These are phyloP conservation scores for Brienomyrus brachyistius DNA, from an alignment of 2,113 vertebrate species.

Conservation along the genomic window DNA sequence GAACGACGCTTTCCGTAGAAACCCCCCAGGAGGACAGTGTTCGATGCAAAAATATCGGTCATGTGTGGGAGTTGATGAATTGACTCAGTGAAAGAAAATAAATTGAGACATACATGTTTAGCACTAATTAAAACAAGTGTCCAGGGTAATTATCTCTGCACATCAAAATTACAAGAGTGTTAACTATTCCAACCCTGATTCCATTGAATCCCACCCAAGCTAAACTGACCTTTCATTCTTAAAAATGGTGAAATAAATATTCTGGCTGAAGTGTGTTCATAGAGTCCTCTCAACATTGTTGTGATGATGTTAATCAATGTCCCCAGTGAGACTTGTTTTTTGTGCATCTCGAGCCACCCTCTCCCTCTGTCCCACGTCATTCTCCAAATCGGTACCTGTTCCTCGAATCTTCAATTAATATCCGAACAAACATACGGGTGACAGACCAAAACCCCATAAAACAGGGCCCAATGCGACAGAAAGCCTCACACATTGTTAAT, in stretches of 20 bases:
- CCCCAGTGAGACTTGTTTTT: not conserved
- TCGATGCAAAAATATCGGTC: not conserved
- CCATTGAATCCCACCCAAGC: not conserved
- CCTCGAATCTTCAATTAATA: not conserved
- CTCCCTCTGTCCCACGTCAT: not conserved
- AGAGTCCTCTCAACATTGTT: not conserved
- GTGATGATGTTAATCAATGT: not conserved
- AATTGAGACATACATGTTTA: conserved; percentile 28
- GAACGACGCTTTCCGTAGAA: not conserved
- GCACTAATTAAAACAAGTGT: conserved; percentile 32
- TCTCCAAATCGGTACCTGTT: not conserved
- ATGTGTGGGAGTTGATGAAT: conserved; percentile 5
- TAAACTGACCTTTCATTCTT: not conserved
- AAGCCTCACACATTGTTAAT: not conserved
- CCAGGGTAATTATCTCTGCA: conserved; percentile 34
- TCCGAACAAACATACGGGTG: not conserved
- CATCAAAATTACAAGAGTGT: conserved; percentile 19
- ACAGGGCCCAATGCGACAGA: not conserved
- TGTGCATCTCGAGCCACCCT: not conserved
- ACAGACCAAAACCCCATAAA: not conserved
- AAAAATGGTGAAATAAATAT: not conserved
- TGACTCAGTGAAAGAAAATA: conserved; percentile 27
- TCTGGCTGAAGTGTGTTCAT: not conserved
- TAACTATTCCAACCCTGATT: not conserved
- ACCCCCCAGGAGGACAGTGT: not conserved